These are phyloP conservation scores for Shinisaurus crocodilurus DNA, from an alignment of 2,113 vertebrate species.

Conservation along the genomic window DNA sequence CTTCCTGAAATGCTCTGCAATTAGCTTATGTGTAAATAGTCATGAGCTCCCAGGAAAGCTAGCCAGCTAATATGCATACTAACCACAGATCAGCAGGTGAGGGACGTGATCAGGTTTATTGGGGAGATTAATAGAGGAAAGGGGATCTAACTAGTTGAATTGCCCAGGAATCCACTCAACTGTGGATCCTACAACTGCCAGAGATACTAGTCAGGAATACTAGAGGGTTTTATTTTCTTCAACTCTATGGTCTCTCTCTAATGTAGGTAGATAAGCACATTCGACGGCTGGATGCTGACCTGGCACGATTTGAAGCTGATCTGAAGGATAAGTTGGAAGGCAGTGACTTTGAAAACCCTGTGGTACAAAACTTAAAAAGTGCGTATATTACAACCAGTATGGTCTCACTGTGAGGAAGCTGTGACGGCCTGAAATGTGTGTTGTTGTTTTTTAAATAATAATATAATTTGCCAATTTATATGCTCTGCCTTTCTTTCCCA, in stretches of 20 bases:
- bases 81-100: background rate
- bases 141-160: background rate
- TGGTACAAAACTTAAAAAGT: conserved; percentile 87
- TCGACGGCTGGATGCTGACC: conserved; percentile 92
- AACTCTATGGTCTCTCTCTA: conserved; percentile 27
- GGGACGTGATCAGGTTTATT: background rate
- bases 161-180: background rate
- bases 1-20: background rate
- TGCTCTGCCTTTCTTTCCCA: background rate
- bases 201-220: accelerated
- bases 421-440: accelerated
- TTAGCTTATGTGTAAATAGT: background rate
- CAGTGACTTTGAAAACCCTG: conserved; percentile 88
- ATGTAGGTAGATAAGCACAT: conserved; percentile 97
- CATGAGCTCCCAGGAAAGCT: background rate
- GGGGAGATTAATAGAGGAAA: background rate
- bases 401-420: background rate
- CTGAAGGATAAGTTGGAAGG: conserved; percentile 96
- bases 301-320: conserved; percentile 96
- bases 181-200: accelerated
- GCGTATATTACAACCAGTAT: conserved; percentile 1
- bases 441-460: background rate
- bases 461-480: background rate
- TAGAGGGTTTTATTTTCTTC: accelerated
- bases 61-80: background rate